Evolutionary conservation across 23 tunicate species (phyloP), one percentile per base, ranked within the genome.

Genomic region (Corella eumyota): DNA sequence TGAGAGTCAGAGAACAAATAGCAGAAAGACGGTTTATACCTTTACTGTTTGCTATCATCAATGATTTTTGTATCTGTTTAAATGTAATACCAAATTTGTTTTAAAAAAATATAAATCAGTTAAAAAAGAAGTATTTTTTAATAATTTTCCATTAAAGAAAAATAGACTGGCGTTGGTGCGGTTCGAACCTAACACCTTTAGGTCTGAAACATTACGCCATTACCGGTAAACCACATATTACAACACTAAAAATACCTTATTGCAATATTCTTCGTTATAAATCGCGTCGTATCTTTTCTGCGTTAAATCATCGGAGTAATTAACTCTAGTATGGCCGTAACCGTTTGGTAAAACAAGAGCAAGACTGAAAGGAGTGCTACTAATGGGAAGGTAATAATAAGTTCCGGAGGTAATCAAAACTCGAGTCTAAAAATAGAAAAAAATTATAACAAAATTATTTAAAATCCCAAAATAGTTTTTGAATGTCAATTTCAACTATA

Each of bases 271-370:
- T 13, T 77, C 95, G 25, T 51, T 46, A 38, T 60, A 58, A 7
- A 31, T 11, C 2, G 80, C 65, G 38, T 56, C 54, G 45, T 74
- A 60, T 45, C 57, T 71, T 32, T 26, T 81, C 17, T 31, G 25
- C 27, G 22, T 65, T 6, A 78, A 45, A 23, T 56, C 47, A 25
- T 46, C 62, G 24, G 70, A 25, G 35, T 64, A 77, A 13, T 59
- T 68, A 17, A 85, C 75, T n/a, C 62, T 56, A 7, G 54, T 65
- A 34, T 88, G 70, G 2, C 96, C 96, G 56, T 88, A 88, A 13
- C 55, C 64, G 27, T 47, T 21, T 0, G 94, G 94, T 4, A 75
- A 65, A 60, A 69, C 66, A 56, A 75, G 50, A 20, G 72, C 83
- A 2, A 84, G 20, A 31, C 71, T 38, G 67, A 69, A 84, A 1